These are phyloP conservation scores for Epinotia demarniana DNA, from an alignment of 2,888 invertebrate species.

Conservation along the genomic window DNA sequence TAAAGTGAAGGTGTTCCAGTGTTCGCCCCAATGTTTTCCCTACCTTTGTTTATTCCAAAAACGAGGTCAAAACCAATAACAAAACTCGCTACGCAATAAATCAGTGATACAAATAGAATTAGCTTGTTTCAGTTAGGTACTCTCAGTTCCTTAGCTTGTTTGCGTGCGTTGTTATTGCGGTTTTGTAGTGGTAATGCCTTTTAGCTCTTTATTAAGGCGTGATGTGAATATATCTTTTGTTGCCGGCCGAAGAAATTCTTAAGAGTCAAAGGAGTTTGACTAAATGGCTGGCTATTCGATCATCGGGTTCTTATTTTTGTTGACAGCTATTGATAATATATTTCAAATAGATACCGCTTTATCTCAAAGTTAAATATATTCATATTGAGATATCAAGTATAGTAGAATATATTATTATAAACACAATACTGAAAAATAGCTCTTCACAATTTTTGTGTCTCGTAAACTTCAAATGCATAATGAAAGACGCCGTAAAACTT, in stretches of 20 bases:
- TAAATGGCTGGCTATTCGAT: neutral
- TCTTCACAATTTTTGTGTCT: neutral
- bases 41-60: slow-evolving; percentile 19
- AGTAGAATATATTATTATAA: neutral
- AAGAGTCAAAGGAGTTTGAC: neutral
- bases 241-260: neutral
- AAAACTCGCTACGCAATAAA: slow-evolving; percentile 24
- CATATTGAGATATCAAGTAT: neutral
- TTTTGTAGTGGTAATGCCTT: neutral
- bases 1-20: neutral
- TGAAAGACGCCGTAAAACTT: neutral
- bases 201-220: neutral
- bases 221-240: neutral
- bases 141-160: slow-evolving; percentile 4
- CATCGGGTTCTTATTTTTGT: neutral
- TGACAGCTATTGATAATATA: neutral
- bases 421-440: neutral
- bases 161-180: slow-evolving; percentile 1
- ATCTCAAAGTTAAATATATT: neutral
- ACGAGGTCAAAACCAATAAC: slow-evolving; percentile 38
- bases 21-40: neutral
- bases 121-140: slow-evolving; percentile 25
- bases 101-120: slow-evolving; percentile 39
- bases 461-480: neutral
- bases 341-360: neutral